Conservation (phyloP, 1,140 invertebrate species). For the Limonius californicus region DNA sequence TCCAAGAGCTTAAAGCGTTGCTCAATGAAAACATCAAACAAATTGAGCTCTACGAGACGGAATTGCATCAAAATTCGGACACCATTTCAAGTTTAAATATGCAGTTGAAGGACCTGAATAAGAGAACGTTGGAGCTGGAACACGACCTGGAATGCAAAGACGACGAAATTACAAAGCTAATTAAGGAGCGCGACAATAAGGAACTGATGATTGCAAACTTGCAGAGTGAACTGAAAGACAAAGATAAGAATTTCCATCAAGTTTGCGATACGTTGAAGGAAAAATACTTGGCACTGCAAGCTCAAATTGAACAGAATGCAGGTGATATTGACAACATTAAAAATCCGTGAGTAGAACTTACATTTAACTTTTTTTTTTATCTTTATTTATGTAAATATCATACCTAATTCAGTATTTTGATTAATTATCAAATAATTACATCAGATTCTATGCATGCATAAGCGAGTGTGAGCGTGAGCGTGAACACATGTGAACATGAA, state of each 20-base stretch:
- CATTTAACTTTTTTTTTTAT: background rate
- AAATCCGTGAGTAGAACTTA: constrained; percentile 40
- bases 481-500: too few species aligned
- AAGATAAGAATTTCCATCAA: constrained; percentile 55
- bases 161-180: constrained; percentile 45
- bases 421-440: too few species aligned
- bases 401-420: too few species aligned
- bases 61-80: constrained; percentile 30
- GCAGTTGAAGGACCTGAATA: constrained; percentile 26
- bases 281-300: constrained; percentile 46
- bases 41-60: constrained; percentile 33
- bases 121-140: constrained; percentile 24
- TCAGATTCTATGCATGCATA: too few species aligned
- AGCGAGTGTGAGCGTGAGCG: too few species aligned
- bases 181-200: constrained; percentile 38
- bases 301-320: constrained; percentile 38
- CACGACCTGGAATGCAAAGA: constrained; percentile 33
- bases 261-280: constrained; percentile 47
- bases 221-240: constrained; percentile 49
- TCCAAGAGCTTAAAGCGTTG: constrained; percentile 20
- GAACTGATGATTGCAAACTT: constrained; percentile 45
- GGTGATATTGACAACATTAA: constrained; percentile 38
- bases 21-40: constrained; percentile 24
- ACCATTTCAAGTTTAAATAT: constrained; percentile 29
- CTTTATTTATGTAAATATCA: too few species aligned